phyloP scores from a whole-genome alignment of 2,113 vertebrate species.

The Sterrhoptilus dennistouni region DNA sequence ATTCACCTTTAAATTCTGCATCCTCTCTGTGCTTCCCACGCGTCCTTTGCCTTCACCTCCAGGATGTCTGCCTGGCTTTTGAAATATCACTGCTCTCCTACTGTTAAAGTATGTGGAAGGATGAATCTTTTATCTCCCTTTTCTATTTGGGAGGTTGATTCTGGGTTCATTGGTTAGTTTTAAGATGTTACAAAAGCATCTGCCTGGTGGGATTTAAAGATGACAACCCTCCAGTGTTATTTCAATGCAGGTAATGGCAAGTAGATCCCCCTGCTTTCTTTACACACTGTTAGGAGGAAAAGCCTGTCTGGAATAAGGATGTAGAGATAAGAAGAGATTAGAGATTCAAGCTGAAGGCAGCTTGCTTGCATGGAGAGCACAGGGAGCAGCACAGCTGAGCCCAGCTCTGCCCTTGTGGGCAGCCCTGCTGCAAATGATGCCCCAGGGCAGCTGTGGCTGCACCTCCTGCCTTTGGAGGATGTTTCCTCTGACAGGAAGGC shows the following conservation, averaged over 20 bases:
- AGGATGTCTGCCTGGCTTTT: conserved; percentile 56
- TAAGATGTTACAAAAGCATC: conserved; percentile 53
- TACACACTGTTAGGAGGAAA: conserved; percentile 5
- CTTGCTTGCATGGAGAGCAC: not conserved
- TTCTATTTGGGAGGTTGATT: conserved; percentile 62
- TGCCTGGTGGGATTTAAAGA: conserved; percentile 51
- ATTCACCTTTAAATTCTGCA: conserved; percentile 36
- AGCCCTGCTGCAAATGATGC: not conserved
- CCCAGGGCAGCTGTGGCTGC: not conserved
- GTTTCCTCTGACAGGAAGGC: not conserved
- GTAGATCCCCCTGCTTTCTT: conserved; percentile 19
- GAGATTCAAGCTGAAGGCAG: not conserved
- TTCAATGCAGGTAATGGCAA: conserved; percentile 24
- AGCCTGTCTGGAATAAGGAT: conserved; percentile 47
- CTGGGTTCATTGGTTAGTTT: conserved; percentile 60
- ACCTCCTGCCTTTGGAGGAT: not conserved
- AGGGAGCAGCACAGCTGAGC: not conserved
- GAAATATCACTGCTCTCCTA: conserved; percentile 63
- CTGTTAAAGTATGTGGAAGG: conserved; percentile 60
- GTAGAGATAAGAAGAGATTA: conserved; percentile 42
- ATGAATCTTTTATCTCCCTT: conserved; percentile 64
- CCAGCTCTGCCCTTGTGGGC: not conserved
- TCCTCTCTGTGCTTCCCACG: conserved; percentile 47
- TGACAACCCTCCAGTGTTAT: conserved; percentile 35
- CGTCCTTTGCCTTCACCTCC: conserved; percentile 54